phyloP scores from a whole-genome alignment of 1,140 invertebrate species.

The Ctenoplectra terminalis region DNA sequence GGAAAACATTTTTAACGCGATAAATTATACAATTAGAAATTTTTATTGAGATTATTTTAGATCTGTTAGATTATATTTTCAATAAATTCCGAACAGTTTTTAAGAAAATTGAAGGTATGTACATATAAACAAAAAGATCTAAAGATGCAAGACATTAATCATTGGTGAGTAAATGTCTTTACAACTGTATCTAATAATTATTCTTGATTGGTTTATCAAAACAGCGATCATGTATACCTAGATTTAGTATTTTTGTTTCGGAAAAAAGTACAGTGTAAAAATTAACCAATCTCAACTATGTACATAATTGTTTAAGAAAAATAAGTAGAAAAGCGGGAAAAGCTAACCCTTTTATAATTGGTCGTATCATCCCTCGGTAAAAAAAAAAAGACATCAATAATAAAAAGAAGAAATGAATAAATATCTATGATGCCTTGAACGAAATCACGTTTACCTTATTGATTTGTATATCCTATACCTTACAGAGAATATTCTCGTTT shows the following conservation, averaged over 20 bases:
- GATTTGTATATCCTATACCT: constrained; percentile 27
- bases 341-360: constrained; percentile 46
- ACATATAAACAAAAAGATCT: constrained; percentile 9
- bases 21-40: constrained; percentile 31
- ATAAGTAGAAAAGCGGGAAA: constrained; percentile 24
- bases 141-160: background rate
- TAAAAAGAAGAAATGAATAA: constrained; percentile 53
- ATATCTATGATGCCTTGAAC: constrained; percentile 50
- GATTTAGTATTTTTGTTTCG: background rate
- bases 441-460: constrained; percentile 32
- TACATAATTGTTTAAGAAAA: constrained; percentile 56
- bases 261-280: constrained; percentile 13
- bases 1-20: constrained; percentile 5
- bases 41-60: constrained; percentile 30
- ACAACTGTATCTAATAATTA: constrained; percentile 3
- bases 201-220: constrained; percentile 2
- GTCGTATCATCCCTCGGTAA: constrained; percentile 43
- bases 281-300: constrained; percentile 11
- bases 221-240: background rate
- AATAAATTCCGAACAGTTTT: constrained; percentile 35
- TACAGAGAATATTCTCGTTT: background rate
- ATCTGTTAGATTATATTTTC: constrained; percentile 28
- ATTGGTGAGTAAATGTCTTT: constrained; percentile 1
- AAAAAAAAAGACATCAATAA: constrained; percentile 33
- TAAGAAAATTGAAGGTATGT: constrained; percentile 8